Evolutionary conservation across 2,113 vertebrate species (phyloP).

Genomic region (Saccopteryx leptura): DNA sequence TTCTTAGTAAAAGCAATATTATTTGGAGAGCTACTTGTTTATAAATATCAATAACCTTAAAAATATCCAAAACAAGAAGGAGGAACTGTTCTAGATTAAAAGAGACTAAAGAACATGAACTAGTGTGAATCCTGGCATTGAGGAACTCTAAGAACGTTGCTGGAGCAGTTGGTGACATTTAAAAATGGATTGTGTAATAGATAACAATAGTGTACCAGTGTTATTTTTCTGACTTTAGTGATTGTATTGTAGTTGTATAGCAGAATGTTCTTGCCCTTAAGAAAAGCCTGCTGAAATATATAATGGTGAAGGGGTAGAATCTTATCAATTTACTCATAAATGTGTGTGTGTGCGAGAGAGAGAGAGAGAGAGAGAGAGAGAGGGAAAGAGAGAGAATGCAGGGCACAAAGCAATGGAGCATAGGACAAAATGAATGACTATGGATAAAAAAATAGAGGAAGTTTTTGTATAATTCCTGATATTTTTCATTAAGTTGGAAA

Average conservation of each 20-base stretch:
- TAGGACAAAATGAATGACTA: background rate
- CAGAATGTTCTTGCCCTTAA: background rate
- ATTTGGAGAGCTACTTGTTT: background rate
- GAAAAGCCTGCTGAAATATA: background rate
- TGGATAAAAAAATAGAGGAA: background rate
- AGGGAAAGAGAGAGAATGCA: background rate
- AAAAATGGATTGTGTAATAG: background rate
- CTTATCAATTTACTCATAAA: background rate
- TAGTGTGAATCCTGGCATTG: background rate
- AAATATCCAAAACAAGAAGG: background rate
- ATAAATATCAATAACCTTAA: constrained; percentile 2
- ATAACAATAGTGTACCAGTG: background rate
- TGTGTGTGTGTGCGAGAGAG: background rate
- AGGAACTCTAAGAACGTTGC: background rate
- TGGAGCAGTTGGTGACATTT: background rate
- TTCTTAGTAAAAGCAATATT: background rate
- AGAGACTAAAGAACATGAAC: background rate
- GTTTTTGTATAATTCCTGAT: background rate
- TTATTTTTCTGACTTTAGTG: background rate
- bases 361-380: background rate
- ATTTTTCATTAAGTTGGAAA: background rate
- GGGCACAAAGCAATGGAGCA: background rate
- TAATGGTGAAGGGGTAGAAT: background rate
- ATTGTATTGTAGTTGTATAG: background rate
- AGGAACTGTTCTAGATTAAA: background rate